These are phyloP conservation scores for Cremastobaeus sp. DNA, from an alignment of 2,888 invertebrate species.

Conservation along the genomic window DNA sequence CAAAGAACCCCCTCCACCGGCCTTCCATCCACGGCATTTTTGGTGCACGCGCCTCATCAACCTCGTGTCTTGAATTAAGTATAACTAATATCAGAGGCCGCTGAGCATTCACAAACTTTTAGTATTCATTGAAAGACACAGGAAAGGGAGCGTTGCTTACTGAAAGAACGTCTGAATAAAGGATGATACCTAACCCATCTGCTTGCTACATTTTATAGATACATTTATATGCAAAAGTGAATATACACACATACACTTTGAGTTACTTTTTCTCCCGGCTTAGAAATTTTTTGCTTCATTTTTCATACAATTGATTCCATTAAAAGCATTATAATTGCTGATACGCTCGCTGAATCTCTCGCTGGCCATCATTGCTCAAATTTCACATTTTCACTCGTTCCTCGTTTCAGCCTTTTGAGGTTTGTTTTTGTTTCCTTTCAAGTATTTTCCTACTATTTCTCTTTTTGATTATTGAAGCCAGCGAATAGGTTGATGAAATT, in stretches of 20 bases:
- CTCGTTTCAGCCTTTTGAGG: no score
- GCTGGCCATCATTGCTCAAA: no score
- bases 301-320: conserved; percentile 20
- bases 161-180: conserved; percentile 68
- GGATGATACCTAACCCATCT: conserved; percentile 62
- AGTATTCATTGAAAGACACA: conserved; percentile 75
- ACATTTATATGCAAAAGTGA: conserved; percentile 15
- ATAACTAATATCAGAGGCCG: conserved; percentile 75
- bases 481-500: no score
- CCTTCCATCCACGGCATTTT: conserved; percentile 39
- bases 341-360: no score
- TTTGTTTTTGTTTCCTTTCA: no score
- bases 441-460: no score
- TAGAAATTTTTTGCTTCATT: conserved; percentile 32
- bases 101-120: conserved; percentile 74
- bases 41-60: conserved; percentile 66
- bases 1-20: conserved; percentile 26
- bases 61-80: conserved; percentile 76
- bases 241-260: not conserved
- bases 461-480: no score
- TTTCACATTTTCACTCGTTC: no score
- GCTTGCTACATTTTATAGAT: conserved; percentile 48
- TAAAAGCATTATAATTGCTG: no score
- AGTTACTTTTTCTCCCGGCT: conserved; percentile 16
- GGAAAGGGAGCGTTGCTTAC: conserved; percentile 59